phyloP scores from a whole-genome alignment of 2,113 vertebrate species.

The Bambusicola thoracicus region DNA sequence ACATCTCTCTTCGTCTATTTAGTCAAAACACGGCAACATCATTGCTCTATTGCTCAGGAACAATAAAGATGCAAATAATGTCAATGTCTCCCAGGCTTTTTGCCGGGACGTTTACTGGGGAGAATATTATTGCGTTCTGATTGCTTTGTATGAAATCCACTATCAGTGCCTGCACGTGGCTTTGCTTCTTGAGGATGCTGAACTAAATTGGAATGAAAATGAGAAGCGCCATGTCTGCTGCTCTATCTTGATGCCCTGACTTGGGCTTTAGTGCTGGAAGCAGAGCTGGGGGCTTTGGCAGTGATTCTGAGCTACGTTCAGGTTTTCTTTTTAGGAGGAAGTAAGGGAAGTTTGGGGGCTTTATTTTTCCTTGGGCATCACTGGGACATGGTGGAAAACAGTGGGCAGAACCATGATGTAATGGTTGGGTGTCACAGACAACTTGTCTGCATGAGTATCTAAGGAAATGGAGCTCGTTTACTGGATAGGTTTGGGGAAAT shows the following conservation, averaged over 20 bases:
- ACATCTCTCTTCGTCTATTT: neutral
- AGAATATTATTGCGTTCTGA: neutral
- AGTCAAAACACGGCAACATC: neutral
- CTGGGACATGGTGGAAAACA: neutral
- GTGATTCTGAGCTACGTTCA: neutral
- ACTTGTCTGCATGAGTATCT: neutral
- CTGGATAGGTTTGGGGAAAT: neutral
- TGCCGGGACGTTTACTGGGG: neutral
- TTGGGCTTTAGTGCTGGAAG: neutral
- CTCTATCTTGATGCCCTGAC: neutral
- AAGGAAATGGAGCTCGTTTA: neutral
- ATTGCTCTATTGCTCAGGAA: constrained; percentile 18
- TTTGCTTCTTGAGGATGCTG: neutral
- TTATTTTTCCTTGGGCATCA: neutral
- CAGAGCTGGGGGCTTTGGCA: neutral
- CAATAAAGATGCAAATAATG: constrained; percentile 54
- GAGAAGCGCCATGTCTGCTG: neutral
- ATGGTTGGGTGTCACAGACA: neutral
- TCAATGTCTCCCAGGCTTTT: neutral
- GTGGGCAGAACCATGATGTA: neutral
- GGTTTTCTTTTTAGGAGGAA: neutral
- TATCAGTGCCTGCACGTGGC: neutral
- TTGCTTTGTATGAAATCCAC: neutral
- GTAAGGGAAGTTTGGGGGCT: accelerated
- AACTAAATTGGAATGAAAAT: neutral